Evolutionary conservation across 2,113 vertebrate species (phyloP), one percentile per base, ranked within the genome.

Genomic region (Malurus melanocephalus): DNA sequence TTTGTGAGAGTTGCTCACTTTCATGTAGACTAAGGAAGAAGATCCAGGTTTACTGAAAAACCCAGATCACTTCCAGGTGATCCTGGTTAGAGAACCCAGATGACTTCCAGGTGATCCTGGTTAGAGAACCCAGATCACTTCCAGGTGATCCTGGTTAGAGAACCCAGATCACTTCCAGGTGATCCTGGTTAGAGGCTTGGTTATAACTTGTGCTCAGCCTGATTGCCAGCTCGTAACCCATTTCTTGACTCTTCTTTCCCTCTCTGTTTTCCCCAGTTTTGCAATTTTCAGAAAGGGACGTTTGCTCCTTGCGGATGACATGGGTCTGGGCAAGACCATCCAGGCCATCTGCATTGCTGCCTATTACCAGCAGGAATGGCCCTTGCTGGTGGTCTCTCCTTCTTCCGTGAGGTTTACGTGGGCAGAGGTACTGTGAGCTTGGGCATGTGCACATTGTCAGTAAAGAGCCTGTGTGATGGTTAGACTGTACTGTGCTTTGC

Each of bases 301-400:
- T 40, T 97, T 99, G 84, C 99, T 99, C 14, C 96, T 99, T 18
- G 99, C 99, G 0, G 99, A 99, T 80, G 99, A 99, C 95, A 99
- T 99, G 99, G 99, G 99, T 35, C 96, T 99, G 93, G 99, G 99
- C 69, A 99, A 99, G 96, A 99, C 99, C 1, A 95, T 99, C 69
- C 99, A 99, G 96, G 99, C 99, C 18, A 99, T 99, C 97, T 99
- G 99, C 42, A 98, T 99, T n/a, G 99, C 98, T 10, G 98, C 99
- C 0, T 98, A 98, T 93, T 99, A 99, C 96, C 97, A 68, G 88
- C 97, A 97, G 43, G 99, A 99, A 68, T 99, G 99, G 99, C 99
- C 99, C 1, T 94, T 99, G 80, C 97, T 99, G 56, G 98, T 99
- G 84, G 98, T 99, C 88, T 95, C 98, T 11, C 99, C 99, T 1